Base-by-base conservation (phyloP, 1,140 invertebrate genomes). In the Potamilus streckersoni region DNA sequence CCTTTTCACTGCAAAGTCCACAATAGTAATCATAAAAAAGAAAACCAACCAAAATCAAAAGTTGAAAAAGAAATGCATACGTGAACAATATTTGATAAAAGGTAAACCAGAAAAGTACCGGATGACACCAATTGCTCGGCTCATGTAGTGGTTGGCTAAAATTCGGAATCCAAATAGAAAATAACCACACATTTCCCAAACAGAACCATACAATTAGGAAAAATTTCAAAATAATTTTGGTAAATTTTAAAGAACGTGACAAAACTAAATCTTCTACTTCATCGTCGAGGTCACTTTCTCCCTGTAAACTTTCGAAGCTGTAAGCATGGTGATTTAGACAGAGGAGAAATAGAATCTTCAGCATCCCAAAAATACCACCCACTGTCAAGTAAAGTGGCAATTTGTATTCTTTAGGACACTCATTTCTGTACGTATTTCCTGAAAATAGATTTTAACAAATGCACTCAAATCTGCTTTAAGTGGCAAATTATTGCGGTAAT, bases 81-180 rank as follows among this genome's bases (percentile, higher is more conserved):
- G 64, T 20, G 27, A 31, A 17, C 16, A 66, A 23, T 20, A 66
- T 20, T 20, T 31, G 20, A 31, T 66, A 66, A 31, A 66, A 66
- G n/a, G 31, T 23, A 15, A 23, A 66, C 31, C 31, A 17, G 31
- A 23, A 66, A 17, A 66, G 27, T 8, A 66, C 15, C 12, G 19
- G 64, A 17, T 66, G 64, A 31, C 64, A 66, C 64, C 64, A 66
- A 6, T 66, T 31, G 27, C n/a, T 66, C 64, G 64, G 64, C 16
- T n/a, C 64, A 31, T 66, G 64, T 5, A 66, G n/a, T 31, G 64
- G 64, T 12, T 66, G 64, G 5, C 17, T 31, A 31, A 66, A 66
- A 31, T 66, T 66, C 11, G 64, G 64, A 13, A 17, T 17, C 64
- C 64, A 66, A 13, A 66, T 66, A 17, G 19, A 20, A 31, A 23